Evolutionary conservation across 30 jellyfish, hydroid and myxozoan species (phyloP).

Genomic region (Pelagia noctiluca): DNA sequence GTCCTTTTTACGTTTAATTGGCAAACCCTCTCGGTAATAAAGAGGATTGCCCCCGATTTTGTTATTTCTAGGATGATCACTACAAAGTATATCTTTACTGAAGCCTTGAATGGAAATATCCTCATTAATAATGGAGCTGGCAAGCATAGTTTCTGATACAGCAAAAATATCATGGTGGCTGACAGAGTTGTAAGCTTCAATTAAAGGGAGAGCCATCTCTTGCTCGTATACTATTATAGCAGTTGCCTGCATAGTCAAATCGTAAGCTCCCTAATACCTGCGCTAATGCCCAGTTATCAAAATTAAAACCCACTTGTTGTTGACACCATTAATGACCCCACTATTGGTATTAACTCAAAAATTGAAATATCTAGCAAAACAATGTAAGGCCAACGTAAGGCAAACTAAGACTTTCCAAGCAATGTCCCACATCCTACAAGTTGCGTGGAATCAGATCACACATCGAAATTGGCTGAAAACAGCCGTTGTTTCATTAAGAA

Average conservation of each 20-base stretch:
- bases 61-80: slow-evolving; percentile 26
- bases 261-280: too few relatives aligned
- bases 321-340: not conserved
- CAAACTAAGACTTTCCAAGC: too few relatives aligned
- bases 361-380: not conserved
- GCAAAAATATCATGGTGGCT: not conserved
- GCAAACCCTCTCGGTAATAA: slow-evolving; percentile 11
- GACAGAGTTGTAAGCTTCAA: too few relatives aligned
- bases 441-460: not conserved
- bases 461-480: not conserved
- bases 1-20: slow-evolving; percentile 1
- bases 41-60: not conserved
- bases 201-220: too few relatives aligned
- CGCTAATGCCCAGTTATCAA: slow-evolving; percentile 1
- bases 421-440: not conserved
- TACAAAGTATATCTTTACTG: slow-evolving; percentile 2
- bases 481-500: not conserved
- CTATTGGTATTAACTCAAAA: not conserved
- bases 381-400: too few relatives aligned
- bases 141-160: not conserved
- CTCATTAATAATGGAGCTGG: not conserved
- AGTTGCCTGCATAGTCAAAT: too few relatives aligned
- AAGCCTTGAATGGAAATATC: slow-evolving; percentile 14
- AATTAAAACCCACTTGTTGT: not conserved
- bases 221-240: too few relatives aligned